Evolutionary conservation across 2,113 vertebrate species (phyloP), one percentile per base, ranked within the genome.

Genomic region (Pipa parva): DNA sequence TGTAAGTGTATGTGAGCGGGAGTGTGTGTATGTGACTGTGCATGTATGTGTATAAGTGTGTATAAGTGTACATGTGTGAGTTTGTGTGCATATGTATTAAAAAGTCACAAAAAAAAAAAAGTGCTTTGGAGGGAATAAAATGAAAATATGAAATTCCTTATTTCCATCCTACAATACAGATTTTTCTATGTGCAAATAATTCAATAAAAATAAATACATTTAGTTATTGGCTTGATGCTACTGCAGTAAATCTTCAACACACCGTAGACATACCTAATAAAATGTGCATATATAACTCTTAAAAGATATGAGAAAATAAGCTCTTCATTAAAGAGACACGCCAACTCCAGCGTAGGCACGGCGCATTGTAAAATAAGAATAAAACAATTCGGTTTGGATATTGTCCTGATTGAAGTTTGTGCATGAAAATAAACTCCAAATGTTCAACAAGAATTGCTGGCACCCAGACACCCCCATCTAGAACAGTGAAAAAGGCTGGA

Each of bases 401-500:
- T 72, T 65, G 65, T 73, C 82, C 83, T 86, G 80, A 79, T 77
- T 86, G 86, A 82, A 85, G 80, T 72, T 81, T 79, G 78, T 83
- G 86, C 79, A 81, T 75, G 79, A 84, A 87, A 90, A 89, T 79
- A 80, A 80, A 79, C 83, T 86, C 85, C 85, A 85, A 85, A 76
- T 82, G 81, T 78, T 85, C 76, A 75, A 81, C 37, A 85, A 81
- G 80, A 86, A 81, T 79, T 81, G 78, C 56, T 77, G 78, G 65
- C 74, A 65, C 48, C 36, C 28, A 42, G 46, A 55, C 58, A 28
- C 63, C 48, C 46, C n/a, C 49, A 71, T 59, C 71, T 75, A 77
- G 72, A 79, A 71, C 22, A 39, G 73, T 71, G 71, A 75, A 72
- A 2, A 13, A 15, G 46, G 77, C 59, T 22, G 64, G 71, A 75